Evolutionary conservation across 2,113 vertebrate species (phyloP).

Genomic region (Mormyrus lacerda): DNA sequence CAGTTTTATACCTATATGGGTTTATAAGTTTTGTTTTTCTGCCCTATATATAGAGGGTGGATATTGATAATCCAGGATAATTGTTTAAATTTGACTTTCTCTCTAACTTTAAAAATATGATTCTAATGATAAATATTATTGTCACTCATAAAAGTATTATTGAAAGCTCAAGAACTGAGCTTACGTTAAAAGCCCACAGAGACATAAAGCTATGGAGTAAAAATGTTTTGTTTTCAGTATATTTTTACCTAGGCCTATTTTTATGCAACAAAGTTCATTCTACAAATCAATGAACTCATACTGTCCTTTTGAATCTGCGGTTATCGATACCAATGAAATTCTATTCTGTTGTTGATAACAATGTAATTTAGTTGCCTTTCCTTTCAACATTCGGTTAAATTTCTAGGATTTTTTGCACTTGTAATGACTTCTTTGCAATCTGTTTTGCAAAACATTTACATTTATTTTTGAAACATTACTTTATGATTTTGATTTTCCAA

Average conservation of each 20-base stretch:
- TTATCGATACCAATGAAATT: not conserved
- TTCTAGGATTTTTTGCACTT: not conserved
- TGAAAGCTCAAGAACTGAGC: not conserved
- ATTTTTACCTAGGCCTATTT: not conserved
- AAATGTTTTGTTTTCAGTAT: not conserved
- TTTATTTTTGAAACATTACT: not conserved
- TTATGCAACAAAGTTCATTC: not conserved
- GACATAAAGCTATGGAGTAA: not conserved
- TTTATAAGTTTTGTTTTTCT: not conserved
- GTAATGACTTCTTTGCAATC: not conserved
- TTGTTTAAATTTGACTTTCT: not conserved
- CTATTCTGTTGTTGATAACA: not conserved
- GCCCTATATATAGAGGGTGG: not conserved
- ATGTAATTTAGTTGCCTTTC: not conserved
- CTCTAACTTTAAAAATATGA: not conserved
- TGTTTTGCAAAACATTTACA: not conserved
- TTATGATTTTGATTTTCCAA: slow-evolving; percentile 2
- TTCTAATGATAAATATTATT: not conserved
- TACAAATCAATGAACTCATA: not conserved
- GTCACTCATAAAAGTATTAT: not conserved
- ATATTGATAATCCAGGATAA: not conserved
- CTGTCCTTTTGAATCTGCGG: not conserved
- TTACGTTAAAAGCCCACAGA: not conserved
- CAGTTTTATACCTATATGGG: not conserved
- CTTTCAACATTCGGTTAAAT: not conserved